Evolutionary conservation across 1,140 invertebrate genomes (phyloP), one percentile per base, ranked within the genome.

Genomic region (Cyclina sinensis): DNA sequence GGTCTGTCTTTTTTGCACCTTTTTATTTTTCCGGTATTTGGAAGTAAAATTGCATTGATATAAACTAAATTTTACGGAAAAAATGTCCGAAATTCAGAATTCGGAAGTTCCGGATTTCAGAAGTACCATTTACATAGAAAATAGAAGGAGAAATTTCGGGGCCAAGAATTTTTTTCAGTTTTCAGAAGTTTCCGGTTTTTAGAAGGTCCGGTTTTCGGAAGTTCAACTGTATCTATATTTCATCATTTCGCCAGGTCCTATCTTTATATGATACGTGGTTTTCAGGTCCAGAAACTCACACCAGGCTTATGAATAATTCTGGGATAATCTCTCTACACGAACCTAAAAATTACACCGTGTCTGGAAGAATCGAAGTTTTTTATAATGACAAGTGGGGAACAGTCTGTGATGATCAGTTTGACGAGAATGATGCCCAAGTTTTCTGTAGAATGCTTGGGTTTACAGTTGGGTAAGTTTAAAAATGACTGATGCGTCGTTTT

Each of bases 361-460:
- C 21, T 5, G 65, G 65, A 70, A 4, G 32, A 14, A 21, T 74
- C 5, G 70, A 74, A 74, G 32, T 74, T 11, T 18, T n/a, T 7
- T 74, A 74, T 24, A 14, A 14, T 21, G 70, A 24, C 21, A 21
- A 14, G 0, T 74, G 70, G 70, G 70, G 70, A n/a, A 39, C 70
- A 16, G n/a, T 74, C 4, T 74, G 70, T 43, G 70, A 74, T 48
- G 70, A 74, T 21, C 35, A 74, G 35, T 74, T 74, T 39, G 70
- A 74, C n/a, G 37, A 74, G 1, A 39, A 9, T 39, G 70, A 74
- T 48, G 70, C 43, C 35, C n/a, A 74, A 11, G 70, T 74, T 37
- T 21, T 74, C 16, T 74, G 70, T 43, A 37, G 24, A 9, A 74
- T 74, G 70, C n/a, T 74, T 4, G 70, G 70, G 7, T 39, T 14